Base-by-base conservation (phyloP, 2,113 vertebrate species). In the Formicarius rufipectus region DNA sequence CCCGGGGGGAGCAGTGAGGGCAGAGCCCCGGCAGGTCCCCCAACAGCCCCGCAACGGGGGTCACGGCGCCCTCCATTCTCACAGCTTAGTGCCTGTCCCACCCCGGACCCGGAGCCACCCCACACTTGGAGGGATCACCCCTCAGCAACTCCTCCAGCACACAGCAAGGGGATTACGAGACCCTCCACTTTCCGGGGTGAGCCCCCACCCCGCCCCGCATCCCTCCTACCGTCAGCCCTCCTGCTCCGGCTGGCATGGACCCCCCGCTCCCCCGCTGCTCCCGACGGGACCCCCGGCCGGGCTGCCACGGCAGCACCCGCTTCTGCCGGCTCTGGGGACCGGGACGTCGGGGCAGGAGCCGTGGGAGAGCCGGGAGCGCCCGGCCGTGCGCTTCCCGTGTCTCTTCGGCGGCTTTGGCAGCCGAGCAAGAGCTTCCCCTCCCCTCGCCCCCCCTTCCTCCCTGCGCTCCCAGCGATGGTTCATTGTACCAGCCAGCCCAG, bases 371-470 rank as follows among this genome's bases (percentile, higher is more conserved):
- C 81, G 33, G 68, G 79, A 90, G 58, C 44, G 72, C 47, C 75
- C 52, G 59, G 59, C 82, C 60, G 12, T 10, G 89, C 33, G 74
- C 64, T 67, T 53, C 92, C 69, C 73, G 82, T 39, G 92, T 42
- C 83, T 60, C 79, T 60, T 45, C 60, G 25, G 93, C 79, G 4
- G 71, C 76, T 81, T 80, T 75, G 35, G 67, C 86, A 63, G 66
- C 66, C 6, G 49, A 82, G 80, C 89, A 11, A 71, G 79, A 84
- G 85, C 96, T 90, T 93, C 92, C 90, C 96, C 93, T 80, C 95
- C 96, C 91, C 89, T 87, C 68, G 12, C 74, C 87, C 68, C 84
- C 95, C 84, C 74, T 73, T 85, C 96, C 96, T 66, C 90, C 92
- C 92, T 69, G 83, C 77, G 27, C 84, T 84, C 76, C 31, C 59